These are phyloP conservation scores for Notodromas monacha DNA, from an alignment of 2,888 invertebrate species.

Conservation along the genomic window DNA sequence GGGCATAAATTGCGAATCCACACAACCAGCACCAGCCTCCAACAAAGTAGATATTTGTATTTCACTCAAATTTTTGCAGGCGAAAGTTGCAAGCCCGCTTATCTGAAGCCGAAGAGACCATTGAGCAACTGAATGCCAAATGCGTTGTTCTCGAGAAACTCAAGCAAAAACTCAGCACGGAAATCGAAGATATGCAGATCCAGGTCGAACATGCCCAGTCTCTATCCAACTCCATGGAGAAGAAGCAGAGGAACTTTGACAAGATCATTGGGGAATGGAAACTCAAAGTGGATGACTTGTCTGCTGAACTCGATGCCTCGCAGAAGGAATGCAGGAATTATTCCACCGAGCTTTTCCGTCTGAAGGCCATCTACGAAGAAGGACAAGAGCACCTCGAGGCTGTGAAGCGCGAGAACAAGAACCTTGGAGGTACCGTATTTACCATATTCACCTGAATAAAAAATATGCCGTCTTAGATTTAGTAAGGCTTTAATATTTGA, in stretches of 20 bases:
- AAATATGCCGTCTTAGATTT: too few relatives aligned
- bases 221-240: constrained; percentile 83
- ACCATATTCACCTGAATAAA: not conserved
- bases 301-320: constrained; percentile 86
- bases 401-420: constrained; percentile 96
- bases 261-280: constrained; percentile 99
- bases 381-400: constrained; percentile 88
- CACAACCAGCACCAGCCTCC: too few relatives aligned
- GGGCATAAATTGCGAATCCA: too few relatives aligned
- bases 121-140: constrained; percentile 91
- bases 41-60: not conserved
- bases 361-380: constrained; percentile 84
- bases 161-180: constrained; percentile 78
- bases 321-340: constrained; percentile 99
- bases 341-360: constrained; percentile 95
- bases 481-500: too few relatives aligned
- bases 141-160: constrained; percentile 87
- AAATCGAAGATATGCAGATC: constrained; percentile 87
- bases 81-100: constrained; percentile 71
- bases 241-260: constrained; percentile 99
- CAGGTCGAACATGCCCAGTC: constrained; percentile 91
- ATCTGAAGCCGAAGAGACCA: constrained; percentile 84
- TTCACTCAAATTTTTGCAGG: constrained; percentile 7
- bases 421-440: constrained; percentile 32
- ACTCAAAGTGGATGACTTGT: constrained; percentile 82